Base-by-base conservation (phyloP, 2,888 invertebrate species). In the Polymixis lichenea region DNA sequence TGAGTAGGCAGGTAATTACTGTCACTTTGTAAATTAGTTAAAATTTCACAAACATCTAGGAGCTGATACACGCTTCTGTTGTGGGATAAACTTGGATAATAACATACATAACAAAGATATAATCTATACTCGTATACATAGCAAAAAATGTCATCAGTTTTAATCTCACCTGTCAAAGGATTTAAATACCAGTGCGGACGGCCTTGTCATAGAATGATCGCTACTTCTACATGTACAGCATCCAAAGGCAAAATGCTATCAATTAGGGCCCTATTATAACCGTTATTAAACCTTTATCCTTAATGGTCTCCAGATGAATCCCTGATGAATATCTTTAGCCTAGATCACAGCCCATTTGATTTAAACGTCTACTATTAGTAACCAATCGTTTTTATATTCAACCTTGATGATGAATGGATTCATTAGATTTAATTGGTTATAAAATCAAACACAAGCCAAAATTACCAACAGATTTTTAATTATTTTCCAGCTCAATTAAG, bases 281-380 rank as follows among this genome's bases (percentile, higher is more conserved):
- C 13, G 56, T 55, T 61, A 86, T 78, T 83, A 86, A 68, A 78
- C 64, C 79, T 83, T 78, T 78, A 72, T 74, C 86, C 84, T 72
- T 51, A 86, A 83, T 83, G 4, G 22, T n/a, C 13, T n/a, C 32
- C 13, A 62, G 53, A 74, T 77, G 67, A 62, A 60, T 86, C 4
- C 55, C 32, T 62, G 51, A 66, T 70, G 8, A 28, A 28, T 25
- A 53, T 68, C 38, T 73, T 78, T 78, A 73, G 19, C 71, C 74
- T 66, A 72, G 49, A 72, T 74, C n/a, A 51, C 17, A 28, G 28
- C 2, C 19, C 28, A 61, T 66, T 77, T 69, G 19, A 61, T 80
- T 67, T n/a, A 28, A 83, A 73, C 68, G 2, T 28, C 56, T 15
- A 15, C 55, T 68, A 76, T 82, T 15, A 51, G 32, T 62, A n/a